Evolutionary conservation across 2,888 invertebrate species (phyloP).

Genomic region (Notodromas monacha): DNA sequence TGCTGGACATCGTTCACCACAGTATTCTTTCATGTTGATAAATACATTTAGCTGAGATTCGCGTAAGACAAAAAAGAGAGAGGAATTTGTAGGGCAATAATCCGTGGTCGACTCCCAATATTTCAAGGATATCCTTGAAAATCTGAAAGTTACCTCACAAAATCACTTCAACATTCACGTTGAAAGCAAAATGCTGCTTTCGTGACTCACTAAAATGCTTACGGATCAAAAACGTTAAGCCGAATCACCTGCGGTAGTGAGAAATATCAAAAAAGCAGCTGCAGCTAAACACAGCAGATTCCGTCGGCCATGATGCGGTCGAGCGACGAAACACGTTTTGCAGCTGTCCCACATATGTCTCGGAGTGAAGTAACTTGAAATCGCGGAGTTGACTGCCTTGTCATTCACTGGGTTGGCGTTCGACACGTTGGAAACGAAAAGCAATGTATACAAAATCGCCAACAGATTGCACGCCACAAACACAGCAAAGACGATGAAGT

Average conservation of each 20-base stretch:
- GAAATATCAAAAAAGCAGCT: too few species aligned
- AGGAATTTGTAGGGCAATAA: background rate
- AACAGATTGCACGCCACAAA: slow-evolving; percentile 13
- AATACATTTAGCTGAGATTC: background rate
- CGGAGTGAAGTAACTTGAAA: slow-evolving; percentile 1
- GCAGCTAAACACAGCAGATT: slow-evolving; percentile 5
- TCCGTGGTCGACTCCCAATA: too few species aligned
- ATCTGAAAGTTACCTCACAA: too few species aligned
- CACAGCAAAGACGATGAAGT: slow-evolving; percentile 15
- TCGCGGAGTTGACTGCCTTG: slow-evolving; percentile 5
- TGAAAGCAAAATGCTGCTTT: background rate
- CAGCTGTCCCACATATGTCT: slow-evolving; percentile 11
- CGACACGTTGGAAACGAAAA: slow-evolving; percentile 12
- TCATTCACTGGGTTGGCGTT: background rate
- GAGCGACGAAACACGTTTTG: slow-evolving; percentile 11
- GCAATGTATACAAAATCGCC: slow-evolving; percentile 15
- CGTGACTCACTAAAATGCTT: too few species aligned
- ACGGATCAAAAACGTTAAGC: too few species aligned
- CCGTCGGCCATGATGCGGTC: too few species aligned
- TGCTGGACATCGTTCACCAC: too few species aligned
- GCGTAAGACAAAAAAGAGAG: background rate
- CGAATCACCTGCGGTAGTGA: too few species aligned
- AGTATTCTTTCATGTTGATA: too few species aligned
- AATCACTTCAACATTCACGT: background rate
- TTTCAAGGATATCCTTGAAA: too few species aligned